A percentile compares a stretch with the other conserved stretches of the same genome.
Evolutionary conservation across 2,888 invertebrate species (phyloP).

Genomic region (Callinectes sapidus): DNA sequence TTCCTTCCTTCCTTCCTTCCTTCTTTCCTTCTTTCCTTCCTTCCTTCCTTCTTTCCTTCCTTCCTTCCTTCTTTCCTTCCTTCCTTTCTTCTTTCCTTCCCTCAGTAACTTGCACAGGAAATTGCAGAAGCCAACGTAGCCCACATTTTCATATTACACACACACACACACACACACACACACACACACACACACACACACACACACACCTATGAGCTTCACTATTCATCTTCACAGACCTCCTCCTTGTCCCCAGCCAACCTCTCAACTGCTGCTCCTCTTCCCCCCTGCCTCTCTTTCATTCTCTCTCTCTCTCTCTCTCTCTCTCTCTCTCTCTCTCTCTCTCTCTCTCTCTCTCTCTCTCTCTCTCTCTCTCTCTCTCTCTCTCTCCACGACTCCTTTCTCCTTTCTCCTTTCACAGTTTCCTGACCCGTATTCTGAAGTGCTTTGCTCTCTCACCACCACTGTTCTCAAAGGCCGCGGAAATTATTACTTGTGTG

Average conservation of each 20-base stretch:
- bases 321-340: not conserved
- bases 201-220: not conserved
- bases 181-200: slow-evolving; percentile 25
- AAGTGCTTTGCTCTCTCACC: not conserved
- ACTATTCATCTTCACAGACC: not conserved
- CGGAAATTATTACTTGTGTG: too few relatives aligned
- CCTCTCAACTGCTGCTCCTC: not conserved
- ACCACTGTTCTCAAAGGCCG: not conserved
- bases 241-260: not conserved
- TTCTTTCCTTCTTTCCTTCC: not conserved
- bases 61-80: not conserved
- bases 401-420: not conserved
- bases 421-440: too few relatives aligned
- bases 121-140: slow-evolving; percentile 26
- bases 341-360: not conserved
- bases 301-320: not conserved
- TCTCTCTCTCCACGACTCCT: not conserved
- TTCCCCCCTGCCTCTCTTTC: not conserved
- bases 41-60: not conserved
- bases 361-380: not conserved
- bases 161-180: slow-evolving; percentile 1
- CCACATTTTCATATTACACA: slow-evolving; percentile 12
- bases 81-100: not conserved
- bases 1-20: not conserved
- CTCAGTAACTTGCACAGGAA: not conserved